Evolutionary conservation across 2,888 invertebrate genomes (phyloP).

Genomic region (Thera obeliscata): DNA sequence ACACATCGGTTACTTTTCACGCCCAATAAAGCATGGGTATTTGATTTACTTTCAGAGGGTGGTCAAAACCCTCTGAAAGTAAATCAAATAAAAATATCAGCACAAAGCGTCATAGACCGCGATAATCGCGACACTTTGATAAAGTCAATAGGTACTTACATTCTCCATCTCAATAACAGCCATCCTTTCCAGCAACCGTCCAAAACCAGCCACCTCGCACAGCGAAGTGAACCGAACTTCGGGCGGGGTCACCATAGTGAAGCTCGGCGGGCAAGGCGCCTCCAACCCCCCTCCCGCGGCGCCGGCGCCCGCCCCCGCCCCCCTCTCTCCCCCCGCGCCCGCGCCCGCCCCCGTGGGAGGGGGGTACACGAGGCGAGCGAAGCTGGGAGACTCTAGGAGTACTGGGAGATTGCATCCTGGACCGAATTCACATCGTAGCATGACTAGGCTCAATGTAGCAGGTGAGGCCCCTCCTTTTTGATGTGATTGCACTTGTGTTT

Average conservation of each 20-base stretch:
- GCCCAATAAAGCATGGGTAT: too few relatives aligned
- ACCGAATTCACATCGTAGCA: constrained; percentile 90
- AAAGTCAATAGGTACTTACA: too few relatives aligned
- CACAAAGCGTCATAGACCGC: too few relatives aligned
- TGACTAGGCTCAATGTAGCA: constrained; percentile 90
- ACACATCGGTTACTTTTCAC: too few relatives aligned
- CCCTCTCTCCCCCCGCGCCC: constrained; percentile 34
- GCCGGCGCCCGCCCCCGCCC: constrained; percentile 47
- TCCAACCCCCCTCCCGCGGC: constrained; percentile 44
- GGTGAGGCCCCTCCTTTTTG: constrained; percentile 60
- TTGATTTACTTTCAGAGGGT: too few relatives aligned
- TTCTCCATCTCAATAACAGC: too few relatives aligned
- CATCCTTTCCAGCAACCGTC: constrained; percentile 56
- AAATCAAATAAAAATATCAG: too few relatives aligned
- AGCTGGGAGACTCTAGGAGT: constrained; percentile 90
- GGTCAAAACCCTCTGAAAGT: too few relatives aligned
- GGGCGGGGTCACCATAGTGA: constrained; percentile 91
- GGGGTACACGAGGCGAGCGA: constrained; percentile 86
- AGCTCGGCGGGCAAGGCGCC: constrained; percentile 81
- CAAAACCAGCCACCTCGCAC: constrained; percentile 66
- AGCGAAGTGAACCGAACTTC: constrained; percentile 88
- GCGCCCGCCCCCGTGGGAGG: constrained; percentile 37
- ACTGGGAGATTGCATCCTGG: constrained; percentile 89
- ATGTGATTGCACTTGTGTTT: too few relatives aligned
- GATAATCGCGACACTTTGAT: too few relatives aligned